phyloP scores from a whole-genome alignment of 2,888 invertebrate genomes.

The Eupithecia subfuscata region DNA sequence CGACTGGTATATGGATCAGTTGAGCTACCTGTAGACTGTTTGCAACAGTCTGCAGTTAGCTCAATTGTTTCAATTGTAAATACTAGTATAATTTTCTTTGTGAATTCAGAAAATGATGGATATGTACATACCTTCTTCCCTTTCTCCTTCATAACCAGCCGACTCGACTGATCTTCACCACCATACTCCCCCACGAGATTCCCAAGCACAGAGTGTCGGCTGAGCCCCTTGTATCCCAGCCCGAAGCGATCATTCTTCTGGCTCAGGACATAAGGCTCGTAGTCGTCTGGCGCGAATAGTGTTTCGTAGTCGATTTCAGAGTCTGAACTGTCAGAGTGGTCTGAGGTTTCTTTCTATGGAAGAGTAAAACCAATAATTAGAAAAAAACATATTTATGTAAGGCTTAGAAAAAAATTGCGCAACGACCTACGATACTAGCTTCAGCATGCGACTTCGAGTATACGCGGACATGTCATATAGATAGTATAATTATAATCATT shows the following conservation, averaged over 20 bases:
- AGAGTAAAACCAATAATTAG: neutral
- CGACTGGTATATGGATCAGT: too few relatives aligned
- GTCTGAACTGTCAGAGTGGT: constrained; percentile 59
- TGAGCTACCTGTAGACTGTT: too few relatives aligned
- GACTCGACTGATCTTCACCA: constrained; percentile 59
- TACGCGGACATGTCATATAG: too few relatives aligned
- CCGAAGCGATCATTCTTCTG: constrained; percentile 94
- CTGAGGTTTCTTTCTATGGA: constrained; percentile 56
- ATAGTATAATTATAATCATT: too few relatives aligned
- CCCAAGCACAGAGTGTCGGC: constrained; percentile 85
- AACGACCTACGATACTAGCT: too few relatives aligned
- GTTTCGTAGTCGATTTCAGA: constrained; percentile 84
- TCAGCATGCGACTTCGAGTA: too few relatives aligned
- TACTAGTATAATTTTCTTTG: too few relatives aligned
- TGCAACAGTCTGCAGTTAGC: too few relatives aligned
- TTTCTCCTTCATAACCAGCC: constrained; percentile 75
- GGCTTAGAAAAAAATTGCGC: too few relatives aligned
- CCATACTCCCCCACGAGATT: constrained; percentile 68
- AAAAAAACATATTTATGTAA: neutral
- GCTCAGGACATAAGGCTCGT: constrained; percentile 87
- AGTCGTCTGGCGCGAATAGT: constrained; percentile 92
- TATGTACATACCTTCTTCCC: constrained; percentile 67
- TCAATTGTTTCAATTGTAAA: too few relatives aligned
- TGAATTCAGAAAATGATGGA: too few relatives aligned
- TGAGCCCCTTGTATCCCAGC: constrained; percentile 89